Evolutionary conservation across 2,797 vertebrate genomes (phyloP).

Genomic region (Meriones psammophilus): DNA sequence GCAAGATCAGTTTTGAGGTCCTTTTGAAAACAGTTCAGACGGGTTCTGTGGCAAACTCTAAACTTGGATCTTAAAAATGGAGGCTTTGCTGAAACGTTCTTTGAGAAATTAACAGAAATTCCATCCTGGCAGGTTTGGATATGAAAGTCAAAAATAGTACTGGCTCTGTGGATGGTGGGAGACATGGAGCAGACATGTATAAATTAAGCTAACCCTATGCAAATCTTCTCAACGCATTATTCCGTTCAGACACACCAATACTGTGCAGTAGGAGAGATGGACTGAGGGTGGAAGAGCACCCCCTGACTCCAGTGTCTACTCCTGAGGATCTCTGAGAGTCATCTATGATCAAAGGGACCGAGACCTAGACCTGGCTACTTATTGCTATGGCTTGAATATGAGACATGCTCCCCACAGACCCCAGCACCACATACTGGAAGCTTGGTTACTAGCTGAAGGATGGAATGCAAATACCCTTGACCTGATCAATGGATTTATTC

Average conservation of each 20-base stretch:
- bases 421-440: neutral
- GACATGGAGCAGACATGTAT: conserved; percentile 62
- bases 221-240: conserved; percentile 52
- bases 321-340: conserved; percentile 23
- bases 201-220: conserved; percentile 73
- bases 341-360: conserved; percentile 42
- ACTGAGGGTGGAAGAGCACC: neutral
- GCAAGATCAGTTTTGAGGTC: conserved; percentile 1
- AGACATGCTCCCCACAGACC: neutral
- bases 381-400: neutral
- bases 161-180: conserved; percentile 58
- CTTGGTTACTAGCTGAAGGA: neutral
- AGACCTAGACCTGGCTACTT: neutral
- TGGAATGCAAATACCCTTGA: neutral
- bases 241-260: conserved; percentile 59
- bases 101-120: conserved; percentile 71
- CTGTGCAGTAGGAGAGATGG: conserved; percentile 11
- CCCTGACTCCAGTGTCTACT: neutral
- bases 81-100: conserved; percentile 56
- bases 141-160: conserved; percentile 79
- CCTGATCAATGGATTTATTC: neutral
- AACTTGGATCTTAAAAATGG: conserved; percentile 65
- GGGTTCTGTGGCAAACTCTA: conserved; percentile 51
- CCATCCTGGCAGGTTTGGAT: conserved; percentile 63
- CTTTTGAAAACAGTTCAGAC: conserved; percentile 54